Conservation (phyloP, 2,888 invertebrate genomes). For the Coenonympha glycerion region DNA sequence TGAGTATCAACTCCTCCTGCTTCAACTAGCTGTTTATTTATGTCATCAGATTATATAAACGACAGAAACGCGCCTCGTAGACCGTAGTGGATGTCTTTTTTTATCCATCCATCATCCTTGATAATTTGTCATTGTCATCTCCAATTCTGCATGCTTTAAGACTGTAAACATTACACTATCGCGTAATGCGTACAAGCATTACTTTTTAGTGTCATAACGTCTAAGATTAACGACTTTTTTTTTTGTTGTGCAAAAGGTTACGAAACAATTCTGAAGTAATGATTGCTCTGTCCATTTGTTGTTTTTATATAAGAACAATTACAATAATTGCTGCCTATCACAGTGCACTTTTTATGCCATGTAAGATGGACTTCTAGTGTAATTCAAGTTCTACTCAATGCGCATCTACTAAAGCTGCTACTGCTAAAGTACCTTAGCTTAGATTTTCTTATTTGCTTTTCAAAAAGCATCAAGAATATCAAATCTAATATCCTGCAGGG, state of each 20-base stretch:
- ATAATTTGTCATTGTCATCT: constrained; percentile 37
- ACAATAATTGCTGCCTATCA: too few relatives aligned
- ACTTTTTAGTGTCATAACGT: constrained; percentile 8
- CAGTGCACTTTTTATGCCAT: too few relatives aligned
- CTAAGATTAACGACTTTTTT: constrained; percentile 9
- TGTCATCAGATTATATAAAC: constrained; percentile 4
- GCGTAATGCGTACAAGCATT: constrained; percentile 7
- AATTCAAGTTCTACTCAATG: too few relatives aligned
- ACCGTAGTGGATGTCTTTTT: constrained; percentile 6
- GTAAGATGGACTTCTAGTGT: too few relatives aligned
- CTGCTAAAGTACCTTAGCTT: too few relatives aligned
- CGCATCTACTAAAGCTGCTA: too few relatives aligned
- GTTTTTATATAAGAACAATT: not conserved
- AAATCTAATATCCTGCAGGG: too few relatives aligned
- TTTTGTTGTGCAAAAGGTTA: not conserved
- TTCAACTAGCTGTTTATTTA: not conserved
- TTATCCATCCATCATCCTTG: constrained; percentile 15
- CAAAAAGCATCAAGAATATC: too few relatives aligned
- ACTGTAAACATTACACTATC: constrained; percentile 28
- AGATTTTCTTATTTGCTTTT: too few relatives aligned
- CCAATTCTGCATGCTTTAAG: constrained; percentile 47
- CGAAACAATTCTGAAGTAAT: not conserved
- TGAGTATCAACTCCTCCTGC: too few relatives aligned
- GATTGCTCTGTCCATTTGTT: not conserved
- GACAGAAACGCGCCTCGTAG: constrained; percentile 3